Percentiles rank a stretch among this genome's conserved stretches.
These are phyloP conservation scores for Papilio elwesi DNA, from an alignment of 2,888 invertebrate genomes.

Conservation along the genomic window DNA sequence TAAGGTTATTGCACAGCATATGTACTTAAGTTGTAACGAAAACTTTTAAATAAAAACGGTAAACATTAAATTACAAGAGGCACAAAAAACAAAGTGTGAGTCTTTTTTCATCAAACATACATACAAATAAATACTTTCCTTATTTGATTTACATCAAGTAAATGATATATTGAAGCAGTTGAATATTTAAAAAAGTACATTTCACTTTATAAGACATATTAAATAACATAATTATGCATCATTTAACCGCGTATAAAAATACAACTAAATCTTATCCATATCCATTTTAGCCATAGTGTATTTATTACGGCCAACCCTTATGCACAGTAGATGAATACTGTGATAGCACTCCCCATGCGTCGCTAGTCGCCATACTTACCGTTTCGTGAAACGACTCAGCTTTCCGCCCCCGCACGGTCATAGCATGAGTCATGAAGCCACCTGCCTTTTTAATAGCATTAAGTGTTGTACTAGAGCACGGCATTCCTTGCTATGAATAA, in stretches of 20 bases:
- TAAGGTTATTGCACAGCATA: background rate
- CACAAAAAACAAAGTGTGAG: background rate
- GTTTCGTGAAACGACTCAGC: slow-evolving; percentile 47
- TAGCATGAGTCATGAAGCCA: slow-evolving; percentile 47
- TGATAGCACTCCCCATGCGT: slow-evolving; percentile 48
- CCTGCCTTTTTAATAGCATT: slow-evolving; percentile 46
- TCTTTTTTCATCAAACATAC: background rate
- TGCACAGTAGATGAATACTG: slow-evolving; percentile 45
- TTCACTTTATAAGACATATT: no score
- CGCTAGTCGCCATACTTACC: slow-evolving; percentile 47
- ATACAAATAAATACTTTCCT: background rate
- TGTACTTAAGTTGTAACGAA: background rate
- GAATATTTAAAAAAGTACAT: no score
- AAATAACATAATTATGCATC: no score
- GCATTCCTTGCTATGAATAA: background rate
- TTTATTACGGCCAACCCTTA: slow-evolving; percentile 41
- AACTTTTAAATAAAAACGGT: background rate
- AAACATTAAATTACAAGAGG: background rate
- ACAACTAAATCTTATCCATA: background rate
- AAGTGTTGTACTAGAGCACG: slow-evolving; percentile 29
- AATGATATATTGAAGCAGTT: no score
- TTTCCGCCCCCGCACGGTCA: slow-evolving; percentile 43
- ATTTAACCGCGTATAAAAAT: no score
- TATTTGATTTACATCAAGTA: no score
- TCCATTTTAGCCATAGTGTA: slow-evolving; percentile 35